Conservation (phyloP, 2,113 vertebrate genomes). For the Naja naja region DNA sequence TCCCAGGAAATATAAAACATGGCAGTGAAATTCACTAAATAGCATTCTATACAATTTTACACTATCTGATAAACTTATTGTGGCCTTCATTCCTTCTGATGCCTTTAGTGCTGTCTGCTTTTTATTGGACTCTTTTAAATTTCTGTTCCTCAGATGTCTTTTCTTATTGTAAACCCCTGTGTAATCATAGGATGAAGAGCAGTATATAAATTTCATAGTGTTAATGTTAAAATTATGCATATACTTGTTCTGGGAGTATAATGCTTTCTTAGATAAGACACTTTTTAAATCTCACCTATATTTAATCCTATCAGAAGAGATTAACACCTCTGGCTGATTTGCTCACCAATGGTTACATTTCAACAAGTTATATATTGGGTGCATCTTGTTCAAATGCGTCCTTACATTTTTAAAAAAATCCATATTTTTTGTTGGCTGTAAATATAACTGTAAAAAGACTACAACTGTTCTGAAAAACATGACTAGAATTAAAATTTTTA, state of each 20-base stretch:
- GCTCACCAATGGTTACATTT: constrained; percentile 31
- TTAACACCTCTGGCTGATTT: constrained; percentile 41
- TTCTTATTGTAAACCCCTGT: not conserved
- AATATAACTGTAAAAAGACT: not conserved
- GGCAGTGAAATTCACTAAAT: not conserved
- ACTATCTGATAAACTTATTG: not conserved
- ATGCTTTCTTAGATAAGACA: not conserved
- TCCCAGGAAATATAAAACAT: not conserved
- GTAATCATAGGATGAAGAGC: not conserved
- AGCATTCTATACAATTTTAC: not conserved
- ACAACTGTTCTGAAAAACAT: not conserved
- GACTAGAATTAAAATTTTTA: not conserved
- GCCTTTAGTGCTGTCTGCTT: not conserved
- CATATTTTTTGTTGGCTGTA: not conserved
- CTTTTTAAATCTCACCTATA: constrained; percentile 32
- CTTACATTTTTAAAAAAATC: not conserved
- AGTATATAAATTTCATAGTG: not conserved
- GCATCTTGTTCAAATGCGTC: constrained; percentile 3
- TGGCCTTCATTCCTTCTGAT: not conserved
- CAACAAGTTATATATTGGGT: constrained; percentile 28
- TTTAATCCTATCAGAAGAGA: constrained; percentile 34
- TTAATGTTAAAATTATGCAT: not conserved
- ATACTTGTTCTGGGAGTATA: not conserved
- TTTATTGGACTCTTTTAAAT: not conserved
- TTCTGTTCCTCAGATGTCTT: not conserved